Percentiles rank a stretch among this genome's conserved stretches.
These are phyloP conservation scores for Ceratothoa steindachneri DNA, from an alignment of 2,888 invertebrate genomes.

Conservation along the genomic window DNA sequence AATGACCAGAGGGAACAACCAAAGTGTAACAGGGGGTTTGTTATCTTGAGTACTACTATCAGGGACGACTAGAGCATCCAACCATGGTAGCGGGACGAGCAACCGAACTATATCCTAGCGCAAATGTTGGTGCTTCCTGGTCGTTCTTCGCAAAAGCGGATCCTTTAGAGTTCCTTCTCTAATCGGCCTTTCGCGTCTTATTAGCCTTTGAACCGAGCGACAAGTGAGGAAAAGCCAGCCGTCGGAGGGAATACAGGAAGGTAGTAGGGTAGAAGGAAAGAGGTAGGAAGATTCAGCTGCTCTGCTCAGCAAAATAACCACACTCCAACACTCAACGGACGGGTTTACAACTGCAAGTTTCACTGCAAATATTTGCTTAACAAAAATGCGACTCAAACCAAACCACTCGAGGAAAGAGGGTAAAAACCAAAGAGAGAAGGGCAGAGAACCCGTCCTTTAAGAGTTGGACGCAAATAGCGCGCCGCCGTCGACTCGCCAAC, in stretches of 20 bases:
- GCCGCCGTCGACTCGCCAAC: neutral
- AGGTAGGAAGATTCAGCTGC: no score
- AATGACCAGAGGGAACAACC: no score
- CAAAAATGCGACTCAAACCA: no score
- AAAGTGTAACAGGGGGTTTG: no score
- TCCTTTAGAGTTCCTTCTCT: neutral
- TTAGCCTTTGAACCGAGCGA: neutral
- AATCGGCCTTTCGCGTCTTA: neutral
- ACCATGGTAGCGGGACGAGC: neutral
- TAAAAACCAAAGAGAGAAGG: no score
- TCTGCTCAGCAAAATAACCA: neutral
- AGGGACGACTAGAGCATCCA: no score
- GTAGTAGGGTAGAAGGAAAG: no score
- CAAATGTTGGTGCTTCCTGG: neutral
- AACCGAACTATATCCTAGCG: neutral
- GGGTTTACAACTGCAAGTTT: no score
- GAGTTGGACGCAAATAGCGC: neutral
- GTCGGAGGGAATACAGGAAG: no score
- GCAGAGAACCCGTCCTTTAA: neutral
- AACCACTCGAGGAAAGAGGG: neutral
- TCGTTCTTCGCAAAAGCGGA: slow-evolving; percentile 14
- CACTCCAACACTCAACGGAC: neutral
- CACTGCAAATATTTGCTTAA: no score
- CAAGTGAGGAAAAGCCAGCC: neutral
- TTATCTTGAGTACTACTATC: no score